Evolutionary conservation across 2,113 vertebrate species (phyloP), one percentile per base, ranked within the genome.

Genomic region (Connochaetes taurinus): DNA sequence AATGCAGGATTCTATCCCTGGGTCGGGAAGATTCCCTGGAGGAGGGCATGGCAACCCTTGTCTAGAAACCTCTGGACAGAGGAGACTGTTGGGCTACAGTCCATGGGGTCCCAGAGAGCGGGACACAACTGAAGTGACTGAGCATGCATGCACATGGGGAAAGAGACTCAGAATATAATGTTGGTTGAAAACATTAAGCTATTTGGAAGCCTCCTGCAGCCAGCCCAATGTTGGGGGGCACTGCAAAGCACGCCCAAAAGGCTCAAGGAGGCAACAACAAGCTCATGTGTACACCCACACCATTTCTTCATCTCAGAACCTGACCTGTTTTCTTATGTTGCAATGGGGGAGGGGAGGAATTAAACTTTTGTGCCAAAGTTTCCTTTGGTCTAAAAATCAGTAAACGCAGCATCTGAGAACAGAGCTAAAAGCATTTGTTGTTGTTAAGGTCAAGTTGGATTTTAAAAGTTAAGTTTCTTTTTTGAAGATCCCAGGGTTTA

Each of bases 341-440:
- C 36, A 4, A 0, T 8, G n/a, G 17, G 21, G 6, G 27, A 53
- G 7, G 6, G 17, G 55, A 21, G 25, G 52, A 31, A 84, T 76
- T 36, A 93, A 74, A 82, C 25, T 4, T 13, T 25, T 64, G 45
- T 16, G 36, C 27, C 23, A 2, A 47, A 29, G 50, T 90, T 89
- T 91, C 84, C 23, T 13, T 71, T 21, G 85, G 55, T 84, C 47
- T 93, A 33, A 4, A 25, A 25, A 23, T 19, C 27, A 5, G 50
- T 62, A 91, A 96, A 76, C 8, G 57, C 12, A 45, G 58, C 85
- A 53, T 84, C 83, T 33, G 82, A 89, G 60, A 94, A 57, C 23
- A 47, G 19, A 58, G 47, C 55, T 27, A n/a, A 92, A 84, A 55
- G 25, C 33, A 29, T 45, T 91, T 76, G 13, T 55, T 43, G 62